Conservation (phyloP, 2,113 vertebrate species). For the Silurus glanis region DNA sequence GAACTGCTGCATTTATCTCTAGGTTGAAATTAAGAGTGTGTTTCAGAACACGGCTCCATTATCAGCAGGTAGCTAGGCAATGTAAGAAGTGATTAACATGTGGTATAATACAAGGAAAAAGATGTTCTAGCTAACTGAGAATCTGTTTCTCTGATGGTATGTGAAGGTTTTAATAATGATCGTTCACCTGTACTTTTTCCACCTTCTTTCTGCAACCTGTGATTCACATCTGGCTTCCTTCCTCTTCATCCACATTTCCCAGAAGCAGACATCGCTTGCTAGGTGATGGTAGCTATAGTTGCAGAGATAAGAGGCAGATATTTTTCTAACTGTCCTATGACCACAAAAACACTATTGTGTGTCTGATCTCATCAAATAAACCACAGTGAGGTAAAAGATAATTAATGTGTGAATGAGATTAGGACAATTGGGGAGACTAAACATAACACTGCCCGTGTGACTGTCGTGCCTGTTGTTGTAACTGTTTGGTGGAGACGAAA, state of each 20-base stretch:
- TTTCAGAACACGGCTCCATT: too few relatives aligned
- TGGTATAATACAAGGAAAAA: background rate
- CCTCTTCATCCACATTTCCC: slow-evolving; percentile 9
- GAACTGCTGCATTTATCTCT: background rate
- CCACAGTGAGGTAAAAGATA: slow-evolving; percentile 6
- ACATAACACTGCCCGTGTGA: background rate
- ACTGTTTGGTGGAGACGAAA: background rate
- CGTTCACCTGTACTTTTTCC: background rate
- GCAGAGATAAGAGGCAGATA: slow-evolving; percentile 33
- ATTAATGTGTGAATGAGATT: slow-evolving; percentile 17
- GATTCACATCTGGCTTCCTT: slow-evolving; percentile 21
- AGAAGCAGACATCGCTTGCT: slow-evolving; percentile 25
- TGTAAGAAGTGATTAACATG: background rate
- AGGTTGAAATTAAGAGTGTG: background rate
- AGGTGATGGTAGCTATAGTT: slow-evolving; percentile 30
- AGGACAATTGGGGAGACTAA: background rate
- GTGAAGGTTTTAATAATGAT: background rate
- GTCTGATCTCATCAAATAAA: slow-evolving; percentile 18
- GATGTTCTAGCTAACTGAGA: background rate
- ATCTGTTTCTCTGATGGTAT: background rate
- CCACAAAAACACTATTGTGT: slow-evolving; percentile 19
- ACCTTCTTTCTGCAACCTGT: slow-evolving; percentile 12
- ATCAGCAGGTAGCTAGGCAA: background rate
- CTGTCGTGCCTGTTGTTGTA: background rate
- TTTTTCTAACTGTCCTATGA: slow-evolving; percentile 18